Evolutionary conservation across 2,113 vertebrate species (phyloP).

Genomic region (Leucopsar rothschildi): DNA sequence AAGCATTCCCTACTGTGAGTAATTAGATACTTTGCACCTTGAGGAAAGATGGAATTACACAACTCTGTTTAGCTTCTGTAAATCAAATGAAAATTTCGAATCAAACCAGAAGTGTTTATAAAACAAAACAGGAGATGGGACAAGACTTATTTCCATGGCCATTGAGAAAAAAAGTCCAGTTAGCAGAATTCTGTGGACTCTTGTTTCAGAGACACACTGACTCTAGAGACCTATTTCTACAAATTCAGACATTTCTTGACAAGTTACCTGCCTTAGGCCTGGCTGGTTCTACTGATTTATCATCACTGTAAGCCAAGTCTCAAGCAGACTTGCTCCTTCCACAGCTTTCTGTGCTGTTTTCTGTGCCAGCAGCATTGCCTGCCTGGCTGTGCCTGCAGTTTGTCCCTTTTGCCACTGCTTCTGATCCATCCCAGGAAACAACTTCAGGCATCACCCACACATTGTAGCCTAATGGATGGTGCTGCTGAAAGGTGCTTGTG

Average conservation of each 20-base stretch:
- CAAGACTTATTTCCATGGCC: neutral
- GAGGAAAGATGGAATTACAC: neutral
- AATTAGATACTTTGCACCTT: neutral
- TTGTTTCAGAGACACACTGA: neutral
- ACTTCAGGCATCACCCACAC: neutral
- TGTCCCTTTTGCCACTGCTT: neutral
- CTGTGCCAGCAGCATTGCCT: neutral
- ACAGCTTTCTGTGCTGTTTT: neutral
- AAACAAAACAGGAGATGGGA: neutral
- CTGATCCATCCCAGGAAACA: neutral
- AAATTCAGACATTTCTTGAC: neutral
- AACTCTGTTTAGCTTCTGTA: neutral
- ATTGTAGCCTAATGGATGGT: neutral
- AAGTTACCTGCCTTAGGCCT: neutral
- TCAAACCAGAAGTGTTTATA: neutral
- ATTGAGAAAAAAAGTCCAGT: neutral
- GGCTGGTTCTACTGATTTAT: neutral
- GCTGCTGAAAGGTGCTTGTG: neutral
- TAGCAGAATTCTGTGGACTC: neutral
- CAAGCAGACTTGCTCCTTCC: neutral
- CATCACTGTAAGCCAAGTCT: neutral
- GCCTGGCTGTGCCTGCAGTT: neutral
- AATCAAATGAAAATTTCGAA: neutral
- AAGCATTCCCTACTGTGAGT: neutral
- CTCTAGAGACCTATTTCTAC: neutral